These are phyloP conservation scores for Polyodon spathula DNA, from an alignment of 2,113 vertebrate genomes.

Conservation along the genomic window DNA sequence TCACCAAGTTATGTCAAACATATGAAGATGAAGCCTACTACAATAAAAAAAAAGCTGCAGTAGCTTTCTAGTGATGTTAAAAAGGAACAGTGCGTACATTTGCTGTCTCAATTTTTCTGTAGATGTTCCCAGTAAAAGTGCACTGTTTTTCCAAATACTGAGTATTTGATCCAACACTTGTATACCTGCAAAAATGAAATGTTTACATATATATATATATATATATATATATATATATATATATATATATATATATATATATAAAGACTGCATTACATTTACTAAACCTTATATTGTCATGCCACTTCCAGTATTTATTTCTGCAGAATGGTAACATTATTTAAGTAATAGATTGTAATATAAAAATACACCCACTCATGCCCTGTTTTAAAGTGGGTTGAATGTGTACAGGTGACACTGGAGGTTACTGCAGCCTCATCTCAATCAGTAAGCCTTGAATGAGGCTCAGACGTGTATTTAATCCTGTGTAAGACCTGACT, in stretches of 20 bases:
- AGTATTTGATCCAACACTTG: no score
- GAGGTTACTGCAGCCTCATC: not conserved
- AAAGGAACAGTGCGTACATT: slow-evolving; percentile 6
- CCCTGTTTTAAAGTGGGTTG: not conserved
- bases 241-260: no score
- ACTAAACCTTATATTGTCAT: no score
- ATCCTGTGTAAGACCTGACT: slow-evolving; percentile 35
- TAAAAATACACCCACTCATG: slow-evolving; percentile 14
- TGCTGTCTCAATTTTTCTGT: not conserved
- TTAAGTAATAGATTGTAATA: slow-evolving; percentile 28
- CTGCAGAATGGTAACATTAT: slow-evolving; percentile 35
- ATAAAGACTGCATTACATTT: no score
- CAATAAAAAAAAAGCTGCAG: slow-evolving; percentile 48
- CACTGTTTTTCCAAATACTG: no score
- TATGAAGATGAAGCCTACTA: slow-evolving; percentile 46
- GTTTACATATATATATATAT: no score
- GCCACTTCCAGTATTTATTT: not conserved
- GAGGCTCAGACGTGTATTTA: no score
- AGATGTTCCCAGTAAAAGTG: no score
- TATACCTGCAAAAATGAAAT: no score
- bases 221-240: no score
- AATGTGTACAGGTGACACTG: not conserved
- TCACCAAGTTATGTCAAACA: slow-evolving; percentile 52
- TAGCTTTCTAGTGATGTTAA: slow-evolving; percentile 54
- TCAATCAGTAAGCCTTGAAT: not conserved